Evolutionary conservation across 2,888 invertebrate species (phyloP).

Genomic region (Molorchus minor): DNA sequence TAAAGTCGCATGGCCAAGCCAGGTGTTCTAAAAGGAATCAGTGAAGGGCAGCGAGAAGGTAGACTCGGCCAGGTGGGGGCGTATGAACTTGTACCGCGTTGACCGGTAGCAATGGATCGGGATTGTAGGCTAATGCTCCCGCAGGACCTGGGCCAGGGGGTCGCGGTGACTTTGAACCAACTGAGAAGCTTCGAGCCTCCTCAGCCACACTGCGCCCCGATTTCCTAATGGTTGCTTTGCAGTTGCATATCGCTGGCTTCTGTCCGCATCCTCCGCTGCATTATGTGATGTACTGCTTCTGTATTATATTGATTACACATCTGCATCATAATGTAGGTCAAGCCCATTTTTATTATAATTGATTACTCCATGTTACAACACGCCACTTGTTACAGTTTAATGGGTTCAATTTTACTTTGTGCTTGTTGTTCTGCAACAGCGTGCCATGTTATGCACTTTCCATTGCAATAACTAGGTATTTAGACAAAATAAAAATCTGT

Average conservation of each 20-base stretch:
- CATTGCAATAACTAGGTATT: no score
- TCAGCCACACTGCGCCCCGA: constrained; percentile 6
- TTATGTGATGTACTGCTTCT: constrained; percentile 27
- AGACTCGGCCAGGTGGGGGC: constrained; percentile 23
- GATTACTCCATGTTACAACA: constrained; percentile 29
- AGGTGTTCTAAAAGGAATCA: constrained; percentile 24
- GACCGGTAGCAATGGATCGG: constrained; percentile 37
- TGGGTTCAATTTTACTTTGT: constrained; percentile 7
- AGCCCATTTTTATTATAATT: constrained; percentile 47
- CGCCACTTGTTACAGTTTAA: constrained; percentile 11
- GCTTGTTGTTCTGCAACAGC: no score
- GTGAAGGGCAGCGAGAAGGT: constrained; percentile 24
- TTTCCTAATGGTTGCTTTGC: constrained; percentile 3
- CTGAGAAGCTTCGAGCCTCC: constrained; percentile 15
- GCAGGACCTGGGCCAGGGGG: constrained; percentile 44
- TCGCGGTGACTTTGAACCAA: constrained; percentile 32
- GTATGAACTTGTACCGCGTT: constrained; percentile 23
- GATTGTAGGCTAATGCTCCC: constrained; percentile 56
- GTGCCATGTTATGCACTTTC: no score
- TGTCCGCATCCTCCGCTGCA: constrained; percentile 48
- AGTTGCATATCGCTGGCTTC: constrained; percentile 27
- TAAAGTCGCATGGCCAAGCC: constrained; percentile 16
- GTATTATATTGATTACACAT: constrained; percentile 56
- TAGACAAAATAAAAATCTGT: no score
- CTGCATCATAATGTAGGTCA: constrained; percentile 59